Evolutionary conservation across 2,888 invertebrate genomes (phyloP), one percentile per base, ranked within the genome.

Genomic region (Crepidodera aurea): DNA sequence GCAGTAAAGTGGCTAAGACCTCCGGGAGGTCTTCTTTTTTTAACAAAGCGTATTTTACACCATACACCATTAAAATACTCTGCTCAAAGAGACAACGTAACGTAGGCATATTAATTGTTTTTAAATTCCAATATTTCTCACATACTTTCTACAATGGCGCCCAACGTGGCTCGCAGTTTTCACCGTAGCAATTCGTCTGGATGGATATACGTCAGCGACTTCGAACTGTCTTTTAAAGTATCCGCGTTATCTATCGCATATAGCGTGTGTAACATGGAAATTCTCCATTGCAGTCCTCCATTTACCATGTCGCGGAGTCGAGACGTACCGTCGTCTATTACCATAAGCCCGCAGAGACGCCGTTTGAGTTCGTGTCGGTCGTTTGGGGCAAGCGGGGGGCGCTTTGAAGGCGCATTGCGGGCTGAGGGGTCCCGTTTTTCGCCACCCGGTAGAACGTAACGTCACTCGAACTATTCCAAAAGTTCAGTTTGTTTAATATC

Each of bases 401-500:
- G 13, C 12, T 27, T 13, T 16, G 4, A 25, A 27, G 67, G 69
- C 72, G 73, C 73, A 73, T 67, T 73, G 73, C 73, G 27, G 48
- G 48, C 3, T 10, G 27, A 48, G 64, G 71, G 62, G 64, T 60
- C 68, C 69, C 65, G 22, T 22, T 22, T 22, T 44, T 44, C 44
- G 44, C 44, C 44, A 13, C 16, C 44, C 44, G 44, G 22, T 22
- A 44, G 22, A 44, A 22, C n/a, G 69, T 69, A 71, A 69, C 68
- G 69, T 62, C 67, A 61, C 62, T 62, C 67, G 57, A 71, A 72
- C 71, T 71, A 69, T 72, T 71, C 64, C 59, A 51, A 71, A 71
- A 73, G 69, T 72, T 72, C 72, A 68, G 70, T 66, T n/a, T 70
- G 69, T 71, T 71, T 70, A 69, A 71, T 71, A 70, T 69, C 71